Conservation (phyloP, 2,888 invertebrate species). For the Epistrophe eligans region DNA sequence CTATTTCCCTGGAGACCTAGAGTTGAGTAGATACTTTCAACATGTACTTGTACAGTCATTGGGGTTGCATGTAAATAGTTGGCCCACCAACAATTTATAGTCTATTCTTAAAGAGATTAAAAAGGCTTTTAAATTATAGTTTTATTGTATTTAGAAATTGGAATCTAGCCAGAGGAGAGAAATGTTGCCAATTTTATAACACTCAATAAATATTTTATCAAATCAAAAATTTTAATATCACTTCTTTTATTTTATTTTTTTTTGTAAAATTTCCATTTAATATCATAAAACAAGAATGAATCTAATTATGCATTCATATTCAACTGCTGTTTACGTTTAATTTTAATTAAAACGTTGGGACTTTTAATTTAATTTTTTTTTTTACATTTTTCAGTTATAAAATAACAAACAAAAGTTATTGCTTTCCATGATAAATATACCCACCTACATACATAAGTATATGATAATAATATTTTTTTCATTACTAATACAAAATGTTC, state of each 20-base stretch:
- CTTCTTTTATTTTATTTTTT: background rate
- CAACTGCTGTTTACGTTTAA: background rate
- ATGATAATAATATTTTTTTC: background rate
- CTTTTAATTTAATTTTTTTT: background rate
- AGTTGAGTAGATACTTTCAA: too few species aligned
- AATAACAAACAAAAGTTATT: background rate
- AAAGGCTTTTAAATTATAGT: background rate
- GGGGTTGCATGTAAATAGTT: too few species aligned
- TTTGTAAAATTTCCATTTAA: background rate
- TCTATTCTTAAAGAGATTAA: background rate
- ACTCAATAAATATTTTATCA: conserved; percentile 20
- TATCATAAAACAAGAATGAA: background rate
- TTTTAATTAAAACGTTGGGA: background rate
- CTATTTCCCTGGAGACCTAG: too few species aligned
- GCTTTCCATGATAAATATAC: background rate
- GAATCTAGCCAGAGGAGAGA: background rate
- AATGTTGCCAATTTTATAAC: conserved; percentile 3
- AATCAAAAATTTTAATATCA: background rate
- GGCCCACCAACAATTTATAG: too few species aligned
- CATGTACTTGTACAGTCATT: too few species aligned
- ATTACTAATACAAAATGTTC: background rate
- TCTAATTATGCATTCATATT: background rate
- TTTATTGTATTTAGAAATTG: conserved; percentile 8
- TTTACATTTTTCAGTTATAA: background rate
- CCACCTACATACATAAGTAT: too few species aligned